Evolutionary conservation across 2,797 vertebrate genomes (phyloP).

Genomic region (Anguilla obscura): DNA sequence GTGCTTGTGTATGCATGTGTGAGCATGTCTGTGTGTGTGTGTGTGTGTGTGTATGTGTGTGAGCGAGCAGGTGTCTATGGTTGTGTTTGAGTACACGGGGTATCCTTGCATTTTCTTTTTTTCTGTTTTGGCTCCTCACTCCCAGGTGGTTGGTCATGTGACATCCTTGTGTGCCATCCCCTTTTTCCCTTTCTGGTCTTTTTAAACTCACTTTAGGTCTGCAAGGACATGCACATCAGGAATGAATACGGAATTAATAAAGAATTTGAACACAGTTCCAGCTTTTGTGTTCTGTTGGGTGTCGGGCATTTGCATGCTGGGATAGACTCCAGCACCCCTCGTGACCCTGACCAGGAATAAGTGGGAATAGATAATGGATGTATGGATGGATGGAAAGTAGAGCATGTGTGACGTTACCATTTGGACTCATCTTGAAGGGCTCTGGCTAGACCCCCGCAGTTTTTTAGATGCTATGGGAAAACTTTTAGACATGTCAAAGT

Average conservation of each 20-base stretch:
- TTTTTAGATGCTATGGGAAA: too few species aligned
- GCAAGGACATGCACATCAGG: neutral
- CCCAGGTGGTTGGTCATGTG: neutral
- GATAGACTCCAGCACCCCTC: too few species aligned
- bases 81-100: neutral
- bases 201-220: constrained; percentile 18
- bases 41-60: neutral
- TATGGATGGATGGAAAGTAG: too few species aligned
- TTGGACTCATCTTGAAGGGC: too few species aligned
- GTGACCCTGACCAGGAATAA: too few species aligned
- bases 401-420: too few species aligned
- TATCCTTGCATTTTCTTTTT: too few species aligned
- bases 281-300: neutral
- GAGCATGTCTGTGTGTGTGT: neutral
- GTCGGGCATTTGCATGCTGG: too few species aligned
- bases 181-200: constrained; percentile 20
- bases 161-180: neutral
- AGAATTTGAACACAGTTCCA: constrained; percentile 5
- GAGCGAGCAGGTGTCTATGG: neutral
- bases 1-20: too few species aligned
- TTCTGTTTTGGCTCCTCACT: neutral
- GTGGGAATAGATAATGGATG: too few species aligned
- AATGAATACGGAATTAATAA: constrained; percentile 21
- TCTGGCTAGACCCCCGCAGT: too few species aligned
- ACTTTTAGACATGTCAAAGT: too few species aligned